phyloP scores from a whole-genome alignment of 2,797 vertebrate genomes.

The Danio choprae region DNA sequence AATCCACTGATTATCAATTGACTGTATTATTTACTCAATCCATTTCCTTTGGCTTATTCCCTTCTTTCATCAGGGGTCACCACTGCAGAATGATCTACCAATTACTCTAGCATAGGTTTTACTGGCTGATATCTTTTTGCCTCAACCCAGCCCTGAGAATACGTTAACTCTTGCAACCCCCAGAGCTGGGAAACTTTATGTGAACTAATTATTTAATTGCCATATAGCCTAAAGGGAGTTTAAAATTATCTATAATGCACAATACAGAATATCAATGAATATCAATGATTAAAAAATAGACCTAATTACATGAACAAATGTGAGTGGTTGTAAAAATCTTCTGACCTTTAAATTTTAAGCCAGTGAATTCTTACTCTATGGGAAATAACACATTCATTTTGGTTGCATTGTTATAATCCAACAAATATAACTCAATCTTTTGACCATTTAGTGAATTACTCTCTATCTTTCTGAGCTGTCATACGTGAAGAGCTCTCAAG shows the following conservation, averaged over 20 bases:
- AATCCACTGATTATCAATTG: neutral
- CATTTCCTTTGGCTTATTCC: too few species aligned
- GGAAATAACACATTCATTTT: neutral
- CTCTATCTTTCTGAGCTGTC: slow-evolving; percentile 67
- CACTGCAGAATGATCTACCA: too few species aligned
- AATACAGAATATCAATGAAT: neutral
- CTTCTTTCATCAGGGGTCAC: too few species aligned
- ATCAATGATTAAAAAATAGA: neutral
- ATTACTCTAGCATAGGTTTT: too few species aligned
- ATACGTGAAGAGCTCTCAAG: slow-evolving; percentile 67
- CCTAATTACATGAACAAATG: neutral
- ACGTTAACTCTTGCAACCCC: too few species aligned
- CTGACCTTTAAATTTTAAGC: neutral
- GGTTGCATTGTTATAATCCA: neutral
- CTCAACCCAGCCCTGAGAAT: too few species aligned
- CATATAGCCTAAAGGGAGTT: neutral
- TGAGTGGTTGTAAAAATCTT: neutral
- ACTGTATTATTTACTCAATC: neutral
- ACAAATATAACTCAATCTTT: slow-evolving; percentile 1
- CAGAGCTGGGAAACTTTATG: too few species aligned
- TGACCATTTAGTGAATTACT: slow-evolving; percentile 36
- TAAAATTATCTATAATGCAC: neutral
- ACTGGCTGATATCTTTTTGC: too few species aligned
- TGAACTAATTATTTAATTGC: too few species aligned
- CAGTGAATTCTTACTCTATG: neutral